phyloP scores from a whole-genome alignment of 2,888 invertebrate genomes.

The Cepaea hortensis region DNA sequence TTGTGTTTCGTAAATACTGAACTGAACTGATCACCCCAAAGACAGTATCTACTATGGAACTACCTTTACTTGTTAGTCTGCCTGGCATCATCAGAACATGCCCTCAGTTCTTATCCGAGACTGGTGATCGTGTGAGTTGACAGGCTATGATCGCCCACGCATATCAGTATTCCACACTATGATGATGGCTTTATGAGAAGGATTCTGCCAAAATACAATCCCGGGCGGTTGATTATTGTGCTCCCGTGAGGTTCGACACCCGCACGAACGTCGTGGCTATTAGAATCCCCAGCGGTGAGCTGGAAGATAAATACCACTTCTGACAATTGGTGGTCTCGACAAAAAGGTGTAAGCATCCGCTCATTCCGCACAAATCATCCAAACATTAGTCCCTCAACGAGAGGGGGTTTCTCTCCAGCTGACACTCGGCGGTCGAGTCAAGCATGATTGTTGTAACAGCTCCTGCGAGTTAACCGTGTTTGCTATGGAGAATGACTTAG shows the following conservation, averaged over 20 bases:
- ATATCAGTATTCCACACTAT: no score
- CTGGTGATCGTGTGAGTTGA: no score
- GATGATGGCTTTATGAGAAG: no score
- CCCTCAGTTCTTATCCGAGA: no score
- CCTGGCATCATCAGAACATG: no score
- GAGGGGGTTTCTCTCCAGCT: neutral
- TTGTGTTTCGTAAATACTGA: no score
- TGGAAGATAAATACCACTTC: constrained; percentile 41
- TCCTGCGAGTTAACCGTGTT: constrained; percentile 33
- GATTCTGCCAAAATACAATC: constrained; percentile 8
- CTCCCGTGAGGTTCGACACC: neutral
- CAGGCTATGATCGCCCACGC: no score
- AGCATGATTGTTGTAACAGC: constrained; percentile 40
- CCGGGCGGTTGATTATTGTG: constrained; percentile 5
- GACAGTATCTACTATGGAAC: no score
- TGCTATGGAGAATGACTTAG: constrained; percentile 36
- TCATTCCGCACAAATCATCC: constrained; percentile 43
- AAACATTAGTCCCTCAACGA: constrained; percentile 23
- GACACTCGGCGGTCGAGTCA: constrained; percentile 17
- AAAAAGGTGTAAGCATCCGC: constrained; percentile 3
- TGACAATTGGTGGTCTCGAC: constrained; percentile 40
- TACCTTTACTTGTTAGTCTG: no score
- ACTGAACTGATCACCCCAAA: no score
- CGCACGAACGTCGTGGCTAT: neutral
- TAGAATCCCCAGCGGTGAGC: neutral